Evolutionary conservation across 2,797 vertebrate genomes (phyloP), one percentile per base, ranked within the genome.

Genomic region (Oreonectes daqikongensis): DNA sequence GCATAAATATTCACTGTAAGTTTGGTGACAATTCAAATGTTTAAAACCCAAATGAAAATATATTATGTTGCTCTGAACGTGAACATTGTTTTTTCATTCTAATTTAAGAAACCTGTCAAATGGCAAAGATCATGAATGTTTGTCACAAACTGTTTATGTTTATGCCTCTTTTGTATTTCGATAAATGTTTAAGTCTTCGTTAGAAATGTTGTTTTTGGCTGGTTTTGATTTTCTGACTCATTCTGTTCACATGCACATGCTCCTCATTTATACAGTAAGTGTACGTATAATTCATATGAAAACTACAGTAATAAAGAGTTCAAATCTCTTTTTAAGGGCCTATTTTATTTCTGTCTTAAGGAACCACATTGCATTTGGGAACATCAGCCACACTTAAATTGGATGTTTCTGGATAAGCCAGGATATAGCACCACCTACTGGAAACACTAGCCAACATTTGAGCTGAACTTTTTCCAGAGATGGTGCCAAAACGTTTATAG

Each of bases 251-350:
- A 83, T 11, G 50, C 42, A 9, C 20, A 48, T 42, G 60, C 32
- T 60, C 17, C 20, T 24, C 18, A 67, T 70, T 24, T 65, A 57
- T 38, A 40, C 40, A 70, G 7, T 46, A 53, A 44, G 48, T 53
- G 26, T 57, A 20, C 28, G 48, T 65, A 75, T 52, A 66, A 59
- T 50, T 50, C 59, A 59, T 42, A 69, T 65, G 50, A 72, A 81
- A 68, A n/a, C 66, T 63, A 46, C 59, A 72, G 74, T 22, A 77
- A 82, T 80, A 80, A 83, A 83, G 12, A 28, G 18, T 60, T 74
- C 28, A 32, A 59, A 71, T 40, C 66, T 26, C 26, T 46, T 20
- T 65, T 61, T 50, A 75, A 76, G 30, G 14, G 14, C 4, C 0
- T n/a, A 8, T 3, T 50, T 55, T 35, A 5, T 50, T 40, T 48